Base-by-base conservation (phyloP, 2,888 invertebrate species). In the Melanotus villosus region DNA sequence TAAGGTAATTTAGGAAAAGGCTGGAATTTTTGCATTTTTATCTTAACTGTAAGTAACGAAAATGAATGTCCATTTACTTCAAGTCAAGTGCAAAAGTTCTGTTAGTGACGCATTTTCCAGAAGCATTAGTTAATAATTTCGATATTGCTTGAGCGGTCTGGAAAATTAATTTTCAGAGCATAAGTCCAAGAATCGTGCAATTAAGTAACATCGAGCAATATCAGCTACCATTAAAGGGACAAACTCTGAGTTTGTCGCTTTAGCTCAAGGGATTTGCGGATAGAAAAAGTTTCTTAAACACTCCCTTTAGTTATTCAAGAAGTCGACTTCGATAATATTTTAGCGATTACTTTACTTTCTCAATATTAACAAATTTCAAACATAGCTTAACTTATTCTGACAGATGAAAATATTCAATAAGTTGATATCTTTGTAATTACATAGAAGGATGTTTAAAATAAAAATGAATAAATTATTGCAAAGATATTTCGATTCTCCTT, bases 211-310 rank as follows among this genome's bases (percentile, higher is more conserved):
- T 47, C 47, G 23, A 3, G 12, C 47, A 47, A 47, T 47, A 47
- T 47, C 12, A 23, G 9, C 47, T 23, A 47, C 47, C 47, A 47
- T 47, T 47, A 23, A 10, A 43, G 47, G 21, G 47, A 32, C 19
- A 45, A 47, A 18, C 30, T 43, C 32, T 30, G 7, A 45, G 59
- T 60, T 45, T 34, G 5, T 32, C 43, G 57, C 30, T 30, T 16
- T 30, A 45, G 30, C 32, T 45, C 59, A 23, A 26, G 59, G 41
- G 59, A 59, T 59, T 45, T 59, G n/a, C 26, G 12, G 41, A 58
- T 41, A 59, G 43, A 59, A 45, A 60, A 32, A 32, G 26, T 60
- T 47, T 19, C 7, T 21, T 45, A 60, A 7, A 12, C 12, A 26
- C 23, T 2, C n/a, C 23, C 6, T 45, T 6, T 5, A 16, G 26